Conservation (phyloP, 2,113 vertebrate species). For the Podiceps cristatus region DNA sequence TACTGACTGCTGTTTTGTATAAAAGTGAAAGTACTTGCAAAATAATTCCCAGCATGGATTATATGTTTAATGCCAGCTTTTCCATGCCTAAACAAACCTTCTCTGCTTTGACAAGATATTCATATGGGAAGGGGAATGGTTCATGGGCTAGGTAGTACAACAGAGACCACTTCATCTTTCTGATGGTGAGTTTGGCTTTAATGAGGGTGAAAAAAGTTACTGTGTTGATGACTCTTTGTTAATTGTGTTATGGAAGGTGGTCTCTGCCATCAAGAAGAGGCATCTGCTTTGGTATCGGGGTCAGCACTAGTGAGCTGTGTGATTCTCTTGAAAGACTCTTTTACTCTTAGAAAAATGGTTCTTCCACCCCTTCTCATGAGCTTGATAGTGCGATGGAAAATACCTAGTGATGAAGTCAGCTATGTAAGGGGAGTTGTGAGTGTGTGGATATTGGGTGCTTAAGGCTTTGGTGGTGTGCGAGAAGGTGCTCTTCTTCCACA, state of each 20-base stretch:
- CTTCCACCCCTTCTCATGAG: not conserved
- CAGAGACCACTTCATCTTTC: not conserved
- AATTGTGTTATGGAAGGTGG: not conserved
- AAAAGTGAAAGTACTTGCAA: not conserved
- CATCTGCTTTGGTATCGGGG: not conserved
- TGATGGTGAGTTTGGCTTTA: not conserved
- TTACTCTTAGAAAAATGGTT: not conserved
- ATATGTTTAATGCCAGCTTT: not conserved
- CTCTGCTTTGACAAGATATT: not conserved
- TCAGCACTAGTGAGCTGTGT: not conserved
- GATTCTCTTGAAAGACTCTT: not conserved
- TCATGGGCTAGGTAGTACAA: not conserved
- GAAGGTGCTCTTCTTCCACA: not conserved
- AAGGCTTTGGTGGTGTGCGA: not conserved
- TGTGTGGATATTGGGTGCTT: not conserved
- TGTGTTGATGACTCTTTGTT: not conserved
- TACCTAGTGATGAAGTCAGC: not conserved
- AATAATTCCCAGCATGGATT: not conserved
- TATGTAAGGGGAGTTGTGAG: not conserved
- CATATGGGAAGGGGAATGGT: not conserved
- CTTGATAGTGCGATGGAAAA: not conserved
- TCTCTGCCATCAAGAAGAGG: not conserved
- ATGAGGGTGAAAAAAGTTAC: not conserved
- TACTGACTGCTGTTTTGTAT: conserved; percentile 19
- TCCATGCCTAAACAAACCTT: not conserved